phyloP scores from a whole-genome alignment of 2,888 invertebrate genomes.

The Zelleria hepariella region DNA sequence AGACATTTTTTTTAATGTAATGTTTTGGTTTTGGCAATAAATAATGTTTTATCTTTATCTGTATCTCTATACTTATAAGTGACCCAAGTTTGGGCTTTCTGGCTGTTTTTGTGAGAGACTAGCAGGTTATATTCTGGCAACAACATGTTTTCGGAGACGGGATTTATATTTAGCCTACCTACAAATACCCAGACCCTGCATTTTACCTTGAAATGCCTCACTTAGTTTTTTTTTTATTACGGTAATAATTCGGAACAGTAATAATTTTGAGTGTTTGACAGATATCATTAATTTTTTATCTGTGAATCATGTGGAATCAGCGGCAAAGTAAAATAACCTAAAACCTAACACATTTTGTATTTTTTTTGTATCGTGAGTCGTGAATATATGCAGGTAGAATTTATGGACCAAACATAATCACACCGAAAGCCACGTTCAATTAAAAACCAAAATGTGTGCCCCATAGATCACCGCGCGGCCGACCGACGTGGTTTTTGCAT shows the following conservation, averaged over 20 bases:
- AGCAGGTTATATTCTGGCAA: background rate
- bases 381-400: background rate
- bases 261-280: too few species aligned
- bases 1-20: too few species aligned
- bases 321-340: too few species aligned
- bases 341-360: too few species aligned
- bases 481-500: slow-evolving; percentile 15
- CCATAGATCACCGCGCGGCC: slow-evolving; percentile 14
- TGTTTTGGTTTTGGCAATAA: too few species aligned
- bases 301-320: too few species aligned
- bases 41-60: too few species aligned
- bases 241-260: too few species aligned
- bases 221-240: too few species aligned
- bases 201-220: background rate
- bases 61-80: too few species aligned
- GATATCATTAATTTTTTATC: too few species aligned
- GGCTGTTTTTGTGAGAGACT: background rate
- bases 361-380: background rate
- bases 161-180: background rate
- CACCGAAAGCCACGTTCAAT: slow-evolving; percentile 10
- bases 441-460: slow-evolving; percentile 9
- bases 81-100: too few species aligned
- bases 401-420: background rate
- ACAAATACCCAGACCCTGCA: background rate
- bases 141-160: background rate